Conservation (phyloP, 2,797 vertebrate genomes). For the Threskiornis aethiopicus region DNA sequence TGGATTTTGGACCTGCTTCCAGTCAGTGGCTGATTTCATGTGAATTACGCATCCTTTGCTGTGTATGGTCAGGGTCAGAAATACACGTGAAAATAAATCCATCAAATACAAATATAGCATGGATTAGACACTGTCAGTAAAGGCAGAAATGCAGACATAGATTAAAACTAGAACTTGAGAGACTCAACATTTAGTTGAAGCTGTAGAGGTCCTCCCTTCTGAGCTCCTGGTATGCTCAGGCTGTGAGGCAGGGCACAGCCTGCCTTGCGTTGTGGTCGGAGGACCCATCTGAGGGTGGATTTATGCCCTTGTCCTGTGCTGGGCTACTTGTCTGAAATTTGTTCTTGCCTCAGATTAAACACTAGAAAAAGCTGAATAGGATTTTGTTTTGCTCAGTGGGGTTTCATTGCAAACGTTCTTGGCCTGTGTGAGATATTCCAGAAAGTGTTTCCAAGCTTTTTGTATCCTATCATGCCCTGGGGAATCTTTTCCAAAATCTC, state of each 20-base stretch:
- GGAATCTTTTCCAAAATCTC: slow-evolving; percentile 17
- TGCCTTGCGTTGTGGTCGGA: fast-evolving
- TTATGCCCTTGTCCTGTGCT: not conserved
- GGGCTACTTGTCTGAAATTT: not conserved
- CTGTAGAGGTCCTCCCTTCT: not conserved
- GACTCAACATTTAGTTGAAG: not conserved
- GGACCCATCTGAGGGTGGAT: not conserved
- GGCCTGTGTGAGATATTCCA: not conserved
- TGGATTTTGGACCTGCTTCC: not conserved
- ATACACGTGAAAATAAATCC: not conserved
- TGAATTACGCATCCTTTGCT: not conserved
- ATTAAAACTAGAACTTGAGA: not conserved
- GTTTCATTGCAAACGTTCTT: not conserved
- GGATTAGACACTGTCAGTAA: not conserved
- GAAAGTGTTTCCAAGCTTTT: not conserved
- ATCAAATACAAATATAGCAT: not conserved
- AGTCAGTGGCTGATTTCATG: not conserved
- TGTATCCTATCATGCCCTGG: not conserved
- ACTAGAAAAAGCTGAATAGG: not conserved
- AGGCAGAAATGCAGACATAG: not conserved
- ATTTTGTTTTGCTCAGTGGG: not conserved
- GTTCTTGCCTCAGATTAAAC: not conserved
- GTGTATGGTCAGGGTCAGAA: not conserved
- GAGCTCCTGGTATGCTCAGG: not conserved
- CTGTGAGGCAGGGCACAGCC: not conserved